Percentiles rank a stretch among this genome's conserved stretches.
Evolutionary conservation across 2,888 invertebrate species (phyloP).

Genomic region (Stenichneumon culpator): DNA sequence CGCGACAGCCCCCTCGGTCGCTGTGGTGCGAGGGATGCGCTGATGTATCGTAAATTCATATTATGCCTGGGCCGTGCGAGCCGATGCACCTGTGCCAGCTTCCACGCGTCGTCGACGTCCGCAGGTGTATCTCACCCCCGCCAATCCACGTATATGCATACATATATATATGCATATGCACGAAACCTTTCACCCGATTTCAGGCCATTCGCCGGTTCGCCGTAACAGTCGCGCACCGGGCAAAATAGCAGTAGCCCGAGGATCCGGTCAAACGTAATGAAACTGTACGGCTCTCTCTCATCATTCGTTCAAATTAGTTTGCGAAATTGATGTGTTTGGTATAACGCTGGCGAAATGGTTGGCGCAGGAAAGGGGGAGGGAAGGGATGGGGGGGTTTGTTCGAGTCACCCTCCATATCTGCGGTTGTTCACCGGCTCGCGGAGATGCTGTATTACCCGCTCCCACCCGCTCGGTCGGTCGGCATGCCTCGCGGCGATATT

Average conservation of each 20-base stretch:
- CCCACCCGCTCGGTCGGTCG: slow-evolving; percentile 20
- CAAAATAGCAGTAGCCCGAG: slow-evolving; percentile 27
- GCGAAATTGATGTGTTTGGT: slow-evolving; percentile 69
- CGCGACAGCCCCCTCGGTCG: slow-evolving; percentile 63
- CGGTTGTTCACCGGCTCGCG: slow-evolving; percentile 70
- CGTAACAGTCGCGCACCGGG: slow-evolving; percentile 15
- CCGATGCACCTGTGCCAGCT: slow-evolving; percentile 68
- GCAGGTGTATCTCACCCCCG: slow-evolving; percentile 44
- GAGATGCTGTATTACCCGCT: slow-evolving; percentile 68
- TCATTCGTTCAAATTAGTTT: slow-evolving; percentile 70
- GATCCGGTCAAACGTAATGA: slow-evolving; percentile 67
- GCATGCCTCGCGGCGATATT: slow-evolving; percentile 58
- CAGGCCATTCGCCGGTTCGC: slow-evolving; percentile 32
- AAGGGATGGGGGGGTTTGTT: neutral
- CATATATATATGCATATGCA: neutral
- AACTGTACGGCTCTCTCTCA: slow-evolving; percentile 61
- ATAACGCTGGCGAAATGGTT: slow-evolving; percentile 40
- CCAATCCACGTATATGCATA: neutral
- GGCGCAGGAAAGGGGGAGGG: neutral
- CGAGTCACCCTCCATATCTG: slow-evolving; percentile 57
- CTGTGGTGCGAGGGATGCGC: slow-evolving; percentile 54
- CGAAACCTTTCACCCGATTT: slow-evolving; percentile 35
- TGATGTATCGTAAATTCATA: slow-evolving; percentile 73
- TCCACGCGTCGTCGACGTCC: slow-evolving; percentile 54
- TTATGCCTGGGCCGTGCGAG: slow-evolving; percentile 66